phyloP scores from a whole-genome alignment of 2,888 invertebrate species.

The Himalopsyche japonica region DNA sequence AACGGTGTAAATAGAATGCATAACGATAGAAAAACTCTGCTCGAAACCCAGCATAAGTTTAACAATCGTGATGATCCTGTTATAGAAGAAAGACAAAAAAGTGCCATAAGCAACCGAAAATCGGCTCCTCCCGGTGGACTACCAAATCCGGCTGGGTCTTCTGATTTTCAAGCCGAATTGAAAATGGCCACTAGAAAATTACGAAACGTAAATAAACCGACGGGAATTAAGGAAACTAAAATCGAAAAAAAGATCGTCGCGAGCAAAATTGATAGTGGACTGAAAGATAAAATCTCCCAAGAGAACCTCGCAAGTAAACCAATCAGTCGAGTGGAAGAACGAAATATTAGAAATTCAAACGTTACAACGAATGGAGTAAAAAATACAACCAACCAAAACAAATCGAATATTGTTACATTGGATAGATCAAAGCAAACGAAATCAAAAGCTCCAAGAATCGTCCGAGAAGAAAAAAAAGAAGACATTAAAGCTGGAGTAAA shows the following conservation, averaged over 20 bases:
- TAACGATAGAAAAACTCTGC: slow-evolving; percentile 31
- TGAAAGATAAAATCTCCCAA: slow-evolving; percentile 53
- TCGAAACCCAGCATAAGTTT: slow-evolving; percentile 33
- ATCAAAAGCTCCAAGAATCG: slow-evolving; percentile 9
- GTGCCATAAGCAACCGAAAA: slow-evolving; percentile 31
- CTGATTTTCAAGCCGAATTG: slow-evolving; percentile 60
- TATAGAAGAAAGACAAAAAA: slow-evolving; percentile 24
- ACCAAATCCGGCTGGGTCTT: slow-evolving; percentile 42
- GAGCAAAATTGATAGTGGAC: slow-evolving; percentile 46
- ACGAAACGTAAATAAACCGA: slow-evolving; percentile 47
- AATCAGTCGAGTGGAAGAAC: slow-evolving; percentile 46
- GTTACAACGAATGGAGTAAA: slow-evolving; percentile 16
- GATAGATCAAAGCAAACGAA: slow-evolving; percentile 34
- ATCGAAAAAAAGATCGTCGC: slow-evolving; percentile 27
- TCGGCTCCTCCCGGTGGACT: slow-evolving; percentile 19
- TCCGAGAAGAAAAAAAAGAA: slow-evolving; percentile 27
- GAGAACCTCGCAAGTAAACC: slow-evolving; percentile 47
- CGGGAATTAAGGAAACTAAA: slow-evolving; percentile 16
- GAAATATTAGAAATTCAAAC: slow-evolving; percentile 30
- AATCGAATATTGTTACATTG: slow-evolving; percentile 32
- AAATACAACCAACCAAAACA: slow-evolving; percentile 11
- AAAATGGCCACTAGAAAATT: slow-evolving; percentile 60
- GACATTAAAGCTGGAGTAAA: slow-evolving; percentile 18
- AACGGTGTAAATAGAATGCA: slow-evolving; percentile 38
- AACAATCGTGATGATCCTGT: slow-evolving; percentile 28